Evolutionary conservation across 2,797 vertebrate genomes (phyloP), one percentile per base, ranked within the genome.

Genomic region (Helicolenus hilgendorfi): DNA sequence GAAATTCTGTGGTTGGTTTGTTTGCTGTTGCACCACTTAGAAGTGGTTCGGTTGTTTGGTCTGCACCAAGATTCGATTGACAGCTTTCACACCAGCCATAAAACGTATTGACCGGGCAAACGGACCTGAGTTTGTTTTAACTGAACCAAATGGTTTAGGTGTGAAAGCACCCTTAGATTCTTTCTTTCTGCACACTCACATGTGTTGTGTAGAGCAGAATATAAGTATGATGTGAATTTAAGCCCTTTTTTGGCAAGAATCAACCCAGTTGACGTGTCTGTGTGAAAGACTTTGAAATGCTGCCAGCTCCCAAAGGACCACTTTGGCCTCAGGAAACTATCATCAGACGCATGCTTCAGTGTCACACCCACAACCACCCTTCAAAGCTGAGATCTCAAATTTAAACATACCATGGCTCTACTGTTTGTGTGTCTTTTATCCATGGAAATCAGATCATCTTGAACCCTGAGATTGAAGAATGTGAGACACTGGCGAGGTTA

Each of bases 231-330:
- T 58, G 26, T 64, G 14, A n/a, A 29, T 83, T 62, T 8, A 49
- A 29, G 27, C 1, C 29, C 14, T 22, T 24, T 36, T 63, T 60
- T 33, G 35, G 29, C 24, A 10, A 29, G 67, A 41, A 69, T 62
- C 36, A 59, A 41, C 11, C 24, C 45, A 59, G 27, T 20, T 35
- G 7, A 58, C 36, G 27, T n/a, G 55, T 82, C 24, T 63, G 14
- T 56, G 29, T 36, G 7, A 22, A 70, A 27, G 53, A 49, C 77
- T 70, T 81, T 84, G 68, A 80, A 77, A 77, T 81, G 6, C 31
- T 13, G 45, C 3, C 49, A 38, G 24, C 49, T 62, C 60, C 24
- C 53, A 41, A 60, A 74, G 63, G 26, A 18, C 27, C 0, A 0
- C 26, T 72, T 15, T 74, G 33, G 64, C 73, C 73, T 75, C 3